Percentiles rank a stretch among this genome's conserved stretches.
phyloP scores from a whole-genome alignment of 2,113 vertebrate species.

The Pollachius pollachius region DNA sequence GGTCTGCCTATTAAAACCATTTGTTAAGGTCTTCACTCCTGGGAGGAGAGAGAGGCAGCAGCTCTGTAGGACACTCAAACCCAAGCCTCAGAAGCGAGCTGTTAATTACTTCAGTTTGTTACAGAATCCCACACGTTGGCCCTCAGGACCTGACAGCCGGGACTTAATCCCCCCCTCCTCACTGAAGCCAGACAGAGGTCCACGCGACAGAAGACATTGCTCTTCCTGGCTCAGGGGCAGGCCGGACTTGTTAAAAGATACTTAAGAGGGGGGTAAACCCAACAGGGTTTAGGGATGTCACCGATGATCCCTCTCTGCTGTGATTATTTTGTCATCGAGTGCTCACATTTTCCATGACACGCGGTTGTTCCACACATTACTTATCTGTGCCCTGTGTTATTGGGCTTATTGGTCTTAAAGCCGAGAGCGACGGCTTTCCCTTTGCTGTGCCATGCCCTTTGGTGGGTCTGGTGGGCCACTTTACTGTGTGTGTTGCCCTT shows the following conservation, averaged over 20 bases:
- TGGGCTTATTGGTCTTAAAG: slow-evolving; percentile 21
- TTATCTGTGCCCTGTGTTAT: slow-evolving; percentile 41
- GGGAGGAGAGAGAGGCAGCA: slow-evolving; percentile 32
- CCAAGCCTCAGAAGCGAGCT: slow-evolving; percentile 51
- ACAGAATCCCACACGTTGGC: slow-evolving; percentile 52
- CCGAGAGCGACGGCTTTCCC: slow-evolving; percentile 24
- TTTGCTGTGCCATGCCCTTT: slow-evolving; percentile 28
- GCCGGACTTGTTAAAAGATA: slow-evolving; percentile 55
- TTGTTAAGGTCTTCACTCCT: slow-evolving; percentile 71
- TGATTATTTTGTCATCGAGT: slow-evolving; percentile 66
- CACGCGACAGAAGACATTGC: slow-evolving; percentile 51
- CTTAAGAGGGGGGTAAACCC: slow-evolving; percentile 46
- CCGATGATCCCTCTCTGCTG: slow-evolving; percentile 57
- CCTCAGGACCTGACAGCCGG: slow-evolving; percentile 45
- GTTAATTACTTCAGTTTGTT: slow-evolving; percentile 73
- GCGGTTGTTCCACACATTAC: slow-evolving; percentile 48
- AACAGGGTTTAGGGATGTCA: slow-evolving; percentile 45
- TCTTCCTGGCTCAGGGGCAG: slow-evolving; percentile 39
- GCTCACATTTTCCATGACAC: slow-evolving; percentile 58
- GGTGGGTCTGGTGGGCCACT: slow-evolving; percentile 22
- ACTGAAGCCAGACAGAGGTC: slow-evolving; percentile 51
- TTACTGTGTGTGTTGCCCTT: slow-evolving; percentile 39
- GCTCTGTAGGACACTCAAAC: slow-evolving; percentile 50
- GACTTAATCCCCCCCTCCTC: slow-evolving; percentile 48
- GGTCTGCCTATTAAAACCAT: slow-evolving; percentile 75